Base-by-base conservation (phyloP, 2,888 invertebrate species). In the Lasiommata megera region DNA sequence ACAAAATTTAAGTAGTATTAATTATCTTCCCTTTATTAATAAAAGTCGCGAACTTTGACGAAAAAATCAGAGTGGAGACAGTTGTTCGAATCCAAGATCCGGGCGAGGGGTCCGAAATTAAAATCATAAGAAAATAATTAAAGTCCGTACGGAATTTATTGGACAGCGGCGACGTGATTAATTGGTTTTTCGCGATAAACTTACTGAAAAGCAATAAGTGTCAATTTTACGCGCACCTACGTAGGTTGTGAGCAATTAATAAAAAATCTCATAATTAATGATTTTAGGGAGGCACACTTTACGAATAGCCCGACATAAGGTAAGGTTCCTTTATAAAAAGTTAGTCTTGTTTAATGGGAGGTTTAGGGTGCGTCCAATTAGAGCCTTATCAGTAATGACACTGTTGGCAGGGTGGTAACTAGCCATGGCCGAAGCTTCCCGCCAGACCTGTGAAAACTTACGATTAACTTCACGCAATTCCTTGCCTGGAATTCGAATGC, bases 101-200 rank as follows among this genome's bases (percentile, higher is more conserved):
- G 61, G 61, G 60, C 48, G 67, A 69, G 68, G 67, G 65, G 60
- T 63, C 54, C 46, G 63, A 89, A 91, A 91, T 91, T 89, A 88
- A 89, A 91, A 89, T 91, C 88, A 89, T 91, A 91, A 89, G 89
- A 90, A 91, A 90, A 90, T 90, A 91, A 91, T 91, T 89, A 88
- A 87, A 88, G 82, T 83, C 80, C 83, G 88, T 84, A 82, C 83
- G 83, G 88, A 84, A 91, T 89, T 91, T 91, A 91, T 91, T 88
- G 88, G 87, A 84, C 80, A 80, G 78, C 77, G 77, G 76, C 76
- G 79, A 81, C 85, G 84, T 91, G 91, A 91, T 91, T 91, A 90
- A 91, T 91, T 90, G 87, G 78, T 84, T 83, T 82, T 80, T 74
- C 70, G 71, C 75, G 72, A 79, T 77, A 84, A 86, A 81, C 84